Evolutionary conservation across 2,888 invertebrate species (phyloP), one percentile per base, ranked within the genome.

Genomic region (Apodemia hepburni): DNA sequence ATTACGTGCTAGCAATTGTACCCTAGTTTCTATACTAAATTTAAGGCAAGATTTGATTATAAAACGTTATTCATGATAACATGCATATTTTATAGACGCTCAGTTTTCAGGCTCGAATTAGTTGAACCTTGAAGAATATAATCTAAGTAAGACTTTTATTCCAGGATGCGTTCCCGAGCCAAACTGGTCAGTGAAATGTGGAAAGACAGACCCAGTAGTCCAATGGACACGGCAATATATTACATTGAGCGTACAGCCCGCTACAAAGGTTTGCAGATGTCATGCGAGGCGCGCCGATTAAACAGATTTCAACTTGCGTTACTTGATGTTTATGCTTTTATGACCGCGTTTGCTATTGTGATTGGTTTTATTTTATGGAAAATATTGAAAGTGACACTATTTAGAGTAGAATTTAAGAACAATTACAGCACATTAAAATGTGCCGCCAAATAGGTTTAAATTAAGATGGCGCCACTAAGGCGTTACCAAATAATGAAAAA

Each of bases 201-300:
- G 80, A 67, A 68, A 58, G 75, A 77, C 51, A 76, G 80, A 0
- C 77, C 75, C 0, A 62, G 71, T 0, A 9, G 70, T 0, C 81
- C 82, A 0, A 81, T 82, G 78, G 78, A 77, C n/a, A 72, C 73
- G 0, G 82, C 82, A 0, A 61, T 81, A 2, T 77, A 73, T 69
- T 72, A 79, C 68, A 71, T 81, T 11, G 80, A 82, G 64, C 74
- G 70, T 33, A 71, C 75, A 0, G 81, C 77, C 3, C 74, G 76
- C 3, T 68, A 71, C 66, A 70, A 71, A 38, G 73, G 73, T 0
- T 67, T 78, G 3, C 29, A 73, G n/a, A 72, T 79, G 70, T 76
- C 78, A 0, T 74, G 80, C 0, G 69, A 72, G 5, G 74, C 71
- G 1, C 74, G 79, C 0, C 65, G 69, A 42, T 62, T 79, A 1